Evolutionary conservation across 1,140 invertebrate species (phyloP).

Genomic region (Rhynchophorus ferrugineus): DNA sequence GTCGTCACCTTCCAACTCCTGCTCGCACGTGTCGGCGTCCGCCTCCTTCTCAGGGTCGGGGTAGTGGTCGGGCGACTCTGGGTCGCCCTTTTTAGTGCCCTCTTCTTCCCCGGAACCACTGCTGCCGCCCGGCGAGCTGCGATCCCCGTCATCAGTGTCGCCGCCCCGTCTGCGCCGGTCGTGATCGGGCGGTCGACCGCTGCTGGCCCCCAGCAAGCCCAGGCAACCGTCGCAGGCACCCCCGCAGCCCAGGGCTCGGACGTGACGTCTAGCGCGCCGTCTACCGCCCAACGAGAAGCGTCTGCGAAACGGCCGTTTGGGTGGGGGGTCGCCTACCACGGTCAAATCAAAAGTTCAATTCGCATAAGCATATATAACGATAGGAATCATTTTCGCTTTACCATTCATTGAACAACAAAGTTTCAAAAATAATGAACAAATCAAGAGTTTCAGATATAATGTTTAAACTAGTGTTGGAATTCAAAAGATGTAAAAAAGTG

Average conservation of each 20-base stretch:
- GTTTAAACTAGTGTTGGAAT: too few species aligned
- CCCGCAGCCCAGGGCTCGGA: constrained; percentile 19
- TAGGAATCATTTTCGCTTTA: too few species aligned
- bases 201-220: constrained; percentile 27
- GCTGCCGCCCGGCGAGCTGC: neutral
- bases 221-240: constrained; percentile 35
- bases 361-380: too few species aligned
- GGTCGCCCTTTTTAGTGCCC: neutral
- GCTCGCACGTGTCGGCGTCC: neutral
- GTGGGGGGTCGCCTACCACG: constrained; percentile 6
- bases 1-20: too few species aligned
- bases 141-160: neutral
- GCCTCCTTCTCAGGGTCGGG: neutral
- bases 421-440: too few species aligned
- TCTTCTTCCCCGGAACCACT: neutral
- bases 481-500: too few species aligned
- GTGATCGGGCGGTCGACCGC: constrained; percentile 29
- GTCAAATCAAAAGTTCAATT: constrained; percentile 1
- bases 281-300: constrained; percentile 2
- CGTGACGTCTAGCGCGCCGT: constrained; percentile 9
- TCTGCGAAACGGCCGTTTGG: constrained; percentile 7
- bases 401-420: too few species aligned
- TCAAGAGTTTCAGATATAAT: too few species aligned
- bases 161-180: neutral
- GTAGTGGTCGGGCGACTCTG: neutral